Base-by-base conservation (phyloP, 2,797 vertebrate genomes). In the Chiloscyllium punctatum region DNA sequence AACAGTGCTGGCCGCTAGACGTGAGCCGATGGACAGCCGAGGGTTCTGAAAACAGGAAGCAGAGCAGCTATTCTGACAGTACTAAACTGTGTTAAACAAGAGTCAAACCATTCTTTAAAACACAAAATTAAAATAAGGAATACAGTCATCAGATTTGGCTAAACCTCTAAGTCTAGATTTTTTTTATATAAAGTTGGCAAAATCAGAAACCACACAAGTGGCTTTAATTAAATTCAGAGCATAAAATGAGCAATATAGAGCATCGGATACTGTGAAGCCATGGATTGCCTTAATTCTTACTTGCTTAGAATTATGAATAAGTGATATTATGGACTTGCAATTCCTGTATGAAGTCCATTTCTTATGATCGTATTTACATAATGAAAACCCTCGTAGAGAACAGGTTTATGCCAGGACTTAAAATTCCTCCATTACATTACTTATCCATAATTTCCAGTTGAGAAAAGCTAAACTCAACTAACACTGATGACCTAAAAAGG, bases 281-380 rank as follows among this genome's bases (percentile, higher is more conserved):
- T 92, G 90, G 90, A 92, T 92, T 92, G 90, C 90, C 90, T 92
- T 92, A 92, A 92, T 21, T 42, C 62, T 37, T 92, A 92, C n/a
- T 84, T 84, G 79, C 82, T 92, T 92, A 92, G 90, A 92, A 92
- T 92, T 69, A 69, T 92, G n/a, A 92, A 92, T 92, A 92, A 68
- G 90, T 25, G 90, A 68, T 66, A 92, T 92, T 68, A 69, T 92
- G 90, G 33, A 37, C 62, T 62, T 4, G 6, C 3, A 18, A 92
- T 69, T 68, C 62, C 90, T 92, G 62, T 23, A 69, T 92, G 42
- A 92, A 92, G n/a, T 92, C 90, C n/a, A 69, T 69, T n/a, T 68
- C 33, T 3, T 90, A 30, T 62, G 87, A 90, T 33, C n/a, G 27
- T n/a, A 92, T 69, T 68, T 69, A 92, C n/a, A 18, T 69, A 42